Conservation (phyloP, 2,113 vertebrate species). For the Mastomys coucha region DNA sequence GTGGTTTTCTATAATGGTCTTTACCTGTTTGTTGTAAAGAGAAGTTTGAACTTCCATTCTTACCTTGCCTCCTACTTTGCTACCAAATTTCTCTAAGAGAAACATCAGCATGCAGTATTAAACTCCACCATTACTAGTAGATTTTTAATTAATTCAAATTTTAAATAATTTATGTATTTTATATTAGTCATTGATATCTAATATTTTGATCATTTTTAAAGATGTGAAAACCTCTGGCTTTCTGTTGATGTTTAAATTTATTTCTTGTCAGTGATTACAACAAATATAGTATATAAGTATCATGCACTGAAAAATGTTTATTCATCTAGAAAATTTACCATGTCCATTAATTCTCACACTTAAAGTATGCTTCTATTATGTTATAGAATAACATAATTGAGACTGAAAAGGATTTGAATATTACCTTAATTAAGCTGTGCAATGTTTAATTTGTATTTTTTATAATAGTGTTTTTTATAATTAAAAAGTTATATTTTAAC, state of each 20-base stretch:
- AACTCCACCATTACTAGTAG: background rate
- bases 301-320: background rate
- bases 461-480: background rate
- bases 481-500: constrained; percentile 7
- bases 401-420: background rate
- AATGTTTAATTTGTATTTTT: background rate
- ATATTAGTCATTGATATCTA: background rate
- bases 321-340: background rate
- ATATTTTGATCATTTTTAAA: constrained; percentile 12
- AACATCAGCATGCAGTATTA: background rate
- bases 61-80: background rate
- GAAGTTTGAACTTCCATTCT: constrained; percentile 1
- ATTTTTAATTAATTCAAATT: background rate
- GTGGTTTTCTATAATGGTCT: background rate
- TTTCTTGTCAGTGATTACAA: background rate
- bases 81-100: background rate
- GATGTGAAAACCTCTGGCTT: background rate
- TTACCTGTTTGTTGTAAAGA: background rate
- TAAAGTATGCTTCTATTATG: background rate
- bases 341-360: background rate
- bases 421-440: background rate
- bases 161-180: constrained; percentile 5
- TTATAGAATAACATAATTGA: background rate
- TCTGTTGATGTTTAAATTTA: background rate
- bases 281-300: constrained; percentile 15